phyloP scores from a whole-genome alignment of 2,113 vertebrate species.

The Gila orcuttii region DNA sequence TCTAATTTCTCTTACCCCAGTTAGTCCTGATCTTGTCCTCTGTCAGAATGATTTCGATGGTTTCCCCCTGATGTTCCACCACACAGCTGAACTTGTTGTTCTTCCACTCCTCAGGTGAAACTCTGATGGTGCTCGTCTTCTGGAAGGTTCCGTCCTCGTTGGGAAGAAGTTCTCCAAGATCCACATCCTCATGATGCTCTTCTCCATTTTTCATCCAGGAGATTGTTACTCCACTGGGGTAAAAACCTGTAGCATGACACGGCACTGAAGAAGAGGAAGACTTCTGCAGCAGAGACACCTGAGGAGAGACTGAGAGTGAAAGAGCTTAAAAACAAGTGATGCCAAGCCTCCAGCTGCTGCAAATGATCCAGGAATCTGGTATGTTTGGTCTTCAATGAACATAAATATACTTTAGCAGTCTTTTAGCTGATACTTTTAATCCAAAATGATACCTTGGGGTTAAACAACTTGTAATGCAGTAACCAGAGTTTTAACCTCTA shows the following conservation, averaged over 20 bases:
- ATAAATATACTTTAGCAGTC: too few species aligned
- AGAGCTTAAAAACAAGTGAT: neutral
- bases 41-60: neutral
- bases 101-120: slow-evolving; percentile 28
- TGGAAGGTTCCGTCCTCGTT: slow-evolving; percentile 67
- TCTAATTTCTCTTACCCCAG: too few species aligned
- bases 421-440: too few species aligned
- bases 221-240: slow-evolving; percentile 60
- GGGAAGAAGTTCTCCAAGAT: slow-evolving; percentile 53
- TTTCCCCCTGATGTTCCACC: slow-evolving; percentile 44
- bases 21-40: too few species aligned
- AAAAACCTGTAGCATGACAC: slow-evolving; percentile 68
- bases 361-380: too few species aligned
- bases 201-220: slow-evolving; percentile 49
- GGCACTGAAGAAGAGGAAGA: slow-evolving; percentile 51
- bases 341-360: too few species aligned
- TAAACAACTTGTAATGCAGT: too few species aligned
- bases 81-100: slow-evolving; percentile 31
- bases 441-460: too few species aligned
- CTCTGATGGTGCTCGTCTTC: slow-evolving; percentile 45
- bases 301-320: slow-evolving; percentile 29
- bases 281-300: slow-evolving; percentile 43
- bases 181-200: slow-evolving; percentile 57
- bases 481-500: too few species aligned
- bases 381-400: too few species aligned